phyloP scores from a whole-genome alignment of 2,797 vertebrate genomes.

The Poeciliopsis turneri region DNA sequence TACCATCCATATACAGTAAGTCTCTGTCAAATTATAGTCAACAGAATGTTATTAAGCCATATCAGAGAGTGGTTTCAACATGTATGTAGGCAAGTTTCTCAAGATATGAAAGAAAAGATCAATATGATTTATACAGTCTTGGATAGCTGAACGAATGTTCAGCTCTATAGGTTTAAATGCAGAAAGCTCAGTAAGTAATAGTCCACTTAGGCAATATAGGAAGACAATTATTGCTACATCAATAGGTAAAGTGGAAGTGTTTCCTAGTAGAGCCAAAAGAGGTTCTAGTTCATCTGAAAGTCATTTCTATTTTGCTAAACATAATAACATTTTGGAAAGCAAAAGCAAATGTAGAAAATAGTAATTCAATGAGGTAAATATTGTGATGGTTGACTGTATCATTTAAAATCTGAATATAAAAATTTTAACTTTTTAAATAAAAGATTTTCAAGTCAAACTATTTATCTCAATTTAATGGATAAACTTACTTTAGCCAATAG shows the following conservation, averaged over 20 bases:
- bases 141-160: not conserved
- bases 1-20: conserved; percentile 14
- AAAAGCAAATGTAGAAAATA: not conserved
- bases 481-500: not conserved
- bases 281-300: not conserved
- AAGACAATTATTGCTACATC: not conserved
- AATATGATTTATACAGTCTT: not conserved
- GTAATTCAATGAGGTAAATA: not conserved
- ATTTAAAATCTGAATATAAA: not conserved
- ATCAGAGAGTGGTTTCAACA: not conserved
- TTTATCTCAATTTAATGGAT: not conserved
- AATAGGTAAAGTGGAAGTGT: not conserved
- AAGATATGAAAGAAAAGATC: conserved; percentile 7
- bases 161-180: not conserved
- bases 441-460: not conserved
- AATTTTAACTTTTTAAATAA: not conserved
- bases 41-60: conserved; percentile 3
- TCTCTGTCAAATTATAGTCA: not conserved
- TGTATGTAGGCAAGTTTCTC: not conserved
- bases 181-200: not conserved
- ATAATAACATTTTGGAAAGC: not conserved
- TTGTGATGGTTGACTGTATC: not conserved
- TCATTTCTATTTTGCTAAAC: not conserved
- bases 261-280: not conserved
- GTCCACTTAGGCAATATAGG: not conserved